Base-by-base conservation (phyloP, 2,797 vertebrate genomes). In the Picus viridis region DNA sequence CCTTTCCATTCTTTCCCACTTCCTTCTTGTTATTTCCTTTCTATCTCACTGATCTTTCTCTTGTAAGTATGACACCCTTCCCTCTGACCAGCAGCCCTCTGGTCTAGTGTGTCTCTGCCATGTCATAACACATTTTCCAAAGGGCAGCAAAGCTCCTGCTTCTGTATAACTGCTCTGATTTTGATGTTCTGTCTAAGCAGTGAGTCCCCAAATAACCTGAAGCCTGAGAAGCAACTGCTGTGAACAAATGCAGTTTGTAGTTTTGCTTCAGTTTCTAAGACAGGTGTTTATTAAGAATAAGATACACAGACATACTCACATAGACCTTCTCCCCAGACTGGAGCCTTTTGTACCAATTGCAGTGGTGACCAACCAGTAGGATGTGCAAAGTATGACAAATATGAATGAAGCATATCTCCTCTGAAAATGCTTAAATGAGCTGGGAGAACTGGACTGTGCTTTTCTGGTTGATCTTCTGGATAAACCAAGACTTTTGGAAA, bases 81-180 rank as follows among this genome's bases (percentile, higher is more conserved):
- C 64, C n/a, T 76, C 47, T 75, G 32, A 56, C 22, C 1, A 0
- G 10, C 43, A 53, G 8, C 27, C 1, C 0, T 20, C 34, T 67
- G 39, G 19, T 56, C 32, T 59, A 58, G 36, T 0, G 0, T 30
- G 57, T 23, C 70, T 91, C 63, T 78, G 54, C 22, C 51, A 71
- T 3, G 1, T 23, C 1, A 1, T 36, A 18, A 16, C 1, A 0
- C 34, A 7, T 64, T 83, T 74, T 10, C 30, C 83, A 72, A 72
- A 43, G 22, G 27, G 34, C 2, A 2, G 6, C 30, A 63, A 86
- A 6, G 32, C 32, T 64, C 62, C 27, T 59, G 41, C 39, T 63
- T 58, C 36, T 29, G 41, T 16, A 58, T 5, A 58, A 22, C 64
- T 80, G 61, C 65, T 83, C 62, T 62, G 41, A 74, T 49, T 41